These are phyloP conservation scores for Scolopax bukidnonensis DNA, from an alignment of 2,797 vertebrate species.

Conservation along the genomic window DNA sequence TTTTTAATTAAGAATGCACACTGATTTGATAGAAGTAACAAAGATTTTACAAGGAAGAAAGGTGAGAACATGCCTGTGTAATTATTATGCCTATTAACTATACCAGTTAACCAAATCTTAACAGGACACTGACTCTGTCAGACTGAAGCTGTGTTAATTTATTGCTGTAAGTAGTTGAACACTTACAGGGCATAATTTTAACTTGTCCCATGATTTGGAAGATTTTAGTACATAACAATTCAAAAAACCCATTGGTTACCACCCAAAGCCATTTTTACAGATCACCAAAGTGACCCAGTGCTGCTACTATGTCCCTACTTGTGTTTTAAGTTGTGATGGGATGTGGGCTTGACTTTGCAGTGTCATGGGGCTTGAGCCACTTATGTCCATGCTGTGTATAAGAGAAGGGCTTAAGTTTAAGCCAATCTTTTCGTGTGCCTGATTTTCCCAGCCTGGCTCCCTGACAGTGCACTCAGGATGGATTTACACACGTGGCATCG, in stretches of 20 bases:
- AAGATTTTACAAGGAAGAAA: neutral
- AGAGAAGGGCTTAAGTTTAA: neutral
- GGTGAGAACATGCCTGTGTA: neutral
- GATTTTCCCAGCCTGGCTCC: neutral
- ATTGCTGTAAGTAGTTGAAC: neutral
- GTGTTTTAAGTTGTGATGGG: neutral
- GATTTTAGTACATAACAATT: neutral
- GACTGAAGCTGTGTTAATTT: neutral
- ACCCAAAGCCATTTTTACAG: neutral
- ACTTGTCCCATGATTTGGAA: neutral
- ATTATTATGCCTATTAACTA: neutral
- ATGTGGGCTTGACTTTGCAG: neutral
- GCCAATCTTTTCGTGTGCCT: neutral
- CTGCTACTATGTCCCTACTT: neutral
- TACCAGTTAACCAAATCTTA: neutral
- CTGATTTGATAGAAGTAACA: neutral
- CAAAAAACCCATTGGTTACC: neutral
- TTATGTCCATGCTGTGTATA: neutral
- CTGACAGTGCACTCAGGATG: neutral
- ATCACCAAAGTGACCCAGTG: neutral
- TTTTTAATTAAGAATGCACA: neutral
- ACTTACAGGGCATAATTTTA: neutral
- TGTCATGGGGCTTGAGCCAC: neutral
- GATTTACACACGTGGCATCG: neutral
- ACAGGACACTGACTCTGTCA: neutral